Conservation (phyloP, 2,113 vertebrate species). For the Columba janthina region DNA sequence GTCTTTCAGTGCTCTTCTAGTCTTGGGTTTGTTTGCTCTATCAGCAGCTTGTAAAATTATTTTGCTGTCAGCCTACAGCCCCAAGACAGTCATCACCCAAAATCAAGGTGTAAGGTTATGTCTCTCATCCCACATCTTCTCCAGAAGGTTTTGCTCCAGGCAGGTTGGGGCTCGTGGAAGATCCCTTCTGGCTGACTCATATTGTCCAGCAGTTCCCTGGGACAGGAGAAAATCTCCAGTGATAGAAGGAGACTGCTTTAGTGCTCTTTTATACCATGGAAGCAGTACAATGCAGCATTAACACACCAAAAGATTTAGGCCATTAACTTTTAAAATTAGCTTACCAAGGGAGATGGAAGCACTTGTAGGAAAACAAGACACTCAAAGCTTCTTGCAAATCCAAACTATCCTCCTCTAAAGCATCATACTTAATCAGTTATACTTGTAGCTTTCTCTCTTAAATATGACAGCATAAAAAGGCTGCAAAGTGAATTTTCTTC, state of each 20-base stretch:
- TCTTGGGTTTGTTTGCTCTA: not conserved
- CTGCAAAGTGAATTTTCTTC: constrained; percentile 11
- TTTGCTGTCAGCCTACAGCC: not conserved
- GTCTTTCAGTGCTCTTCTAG: not conserved
- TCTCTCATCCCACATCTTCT: not conserved
- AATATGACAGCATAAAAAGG: not conserved
- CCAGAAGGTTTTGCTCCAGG: not conserved
- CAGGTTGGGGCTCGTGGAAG: not conserved
- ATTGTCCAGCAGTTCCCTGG: not conserved
- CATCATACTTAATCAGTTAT: not conserved
- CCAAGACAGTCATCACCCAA: not conserved
- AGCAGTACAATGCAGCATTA: not conserved
- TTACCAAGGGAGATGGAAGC: not conserved
- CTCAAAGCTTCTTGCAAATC: constrained; percentile 13
- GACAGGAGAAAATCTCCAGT: not conserved
- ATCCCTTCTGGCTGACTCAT: not conserved
- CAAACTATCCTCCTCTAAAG: not conserved
- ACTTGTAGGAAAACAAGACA: not conserved
- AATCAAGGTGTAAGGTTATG: not conserved
- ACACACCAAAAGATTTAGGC: not conserved
- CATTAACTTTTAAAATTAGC: constrained; percentile 46
- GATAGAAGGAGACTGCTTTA: not conserved
- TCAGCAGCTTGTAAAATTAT: not conserved
- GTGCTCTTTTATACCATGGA: not conserved
- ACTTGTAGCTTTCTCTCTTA: not conserved